Conservation (phyloP, 2,888 invertebrate species). For the Phalera bucephala region DNA sequence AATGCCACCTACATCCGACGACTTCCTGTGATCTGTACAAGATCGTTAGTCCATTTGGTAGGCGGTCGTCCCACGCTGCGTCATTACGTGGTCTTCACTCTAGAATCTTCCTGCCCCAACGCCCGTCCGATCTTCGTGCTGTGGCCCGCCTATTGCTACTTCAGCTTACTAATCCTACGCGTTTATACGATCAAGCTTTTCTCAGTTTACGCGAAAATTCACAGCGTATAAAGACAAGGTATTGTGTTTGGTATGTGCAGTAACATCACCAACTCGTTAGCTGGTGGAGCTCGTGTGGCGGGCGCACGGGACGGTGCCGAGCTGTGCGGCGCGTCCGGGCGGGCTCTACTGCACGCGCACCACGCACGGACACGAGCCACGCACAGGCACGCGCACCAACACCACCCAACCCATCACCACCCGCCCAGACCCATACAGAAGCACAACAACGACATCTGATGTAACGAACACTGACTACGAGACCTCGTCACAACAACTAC, state of each 20-base stretch:
- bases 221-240: no score
- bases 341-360: slow-evolving; percentile 49
- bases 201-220: no score
- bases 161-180: no score
- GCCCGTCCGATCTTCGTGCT: no score
- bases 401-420: slow-evolving; percentile 8
- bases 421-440: slow-evolving; percentile 38
- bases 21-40: no score
- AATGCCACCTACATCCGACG: no score
- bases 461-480: not conserved
- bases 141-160: no score
- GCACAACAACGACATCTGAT: slow-evolving; percentile 19
- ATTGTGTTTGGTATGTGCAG: slow-evolving; percentile 50
- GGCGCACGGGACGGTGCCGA: slow-evolving; percentile 84
- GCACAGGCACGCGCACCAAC: slow-evolving; percentile 14
- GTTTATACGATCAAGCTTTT: no score
- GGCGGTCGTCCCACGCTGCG: no score
- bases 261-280: slow-evolving; percentile 81
- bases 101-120: no score
- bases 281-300: slow-evolving; percentile 80
- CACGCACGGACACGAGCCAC: slow-evolving; percentile 13
- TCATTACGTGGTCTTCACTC: no score
- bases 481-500: not conserved
- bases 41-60: no score
- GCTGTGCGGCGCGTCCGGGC: slow-evolving; percentile 52